These are phyloP conservation scores for Drosophila atroscutellata DNA, from an alignment of 2,888 invertebrate species.

Conservation along the genomic window DNA sequence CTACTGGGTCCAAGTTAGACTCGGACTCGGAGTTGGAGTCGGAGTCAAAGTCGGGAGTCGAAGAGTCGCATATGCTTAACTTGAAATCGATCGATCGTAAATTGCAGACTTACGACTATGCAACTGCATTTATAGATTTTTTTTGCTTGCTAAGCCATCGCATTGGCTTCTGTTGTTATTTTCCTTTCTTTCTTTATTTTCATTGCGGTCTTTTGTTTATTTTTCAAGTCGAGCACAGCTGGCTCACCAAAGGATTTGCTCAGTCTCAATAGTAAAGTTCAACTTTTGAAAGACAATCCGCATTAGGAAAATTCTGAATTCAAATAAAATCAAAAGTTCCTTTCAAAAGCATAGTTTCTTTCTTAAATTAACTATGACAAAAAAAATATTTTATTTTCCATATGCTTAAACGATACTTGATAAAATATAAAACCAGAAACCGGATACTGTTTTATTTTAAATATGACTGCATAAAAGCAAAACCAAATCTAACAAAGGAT, in stretches of 20 bases:
- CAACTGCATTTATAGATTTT: constrained; percentile 63
- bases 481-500: background rate
- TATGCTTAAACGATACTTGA: background rate
- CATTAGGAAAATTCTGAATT: constrained; percentile 2
- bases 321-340: background rate
- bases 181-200: constrained; percentile 6
- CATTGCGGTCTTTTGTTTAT: constrained; percentile 41
- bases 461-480: background rate
- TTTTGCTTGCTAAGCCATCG: constrained; percentile 14
- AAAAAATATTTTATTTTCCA: too few relatives aligned
- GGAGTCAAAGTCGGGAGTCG: constrained; percentile 9
- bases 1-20: constrained; percentile 25
- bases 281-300: constrained; percentile 29
- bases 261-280: constrained; percentile 9
- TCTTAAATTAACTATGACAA: background rate
- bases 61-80: constrained; percentile 75
- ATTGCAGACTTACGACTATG: constrained; percentile 66
- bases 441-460: background rate
- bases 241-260: constrained; percentile 16
- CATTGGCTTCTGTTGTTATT: constrained; percentile 21
- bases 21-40: constrained; percentile 8
- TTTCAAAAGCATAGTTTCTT: background rate
- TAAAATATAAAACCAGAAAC: background rate
- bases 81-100: constrained; percentile 82
- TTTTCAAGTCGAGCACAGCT: constrained; percentile 35